These are phyloP conservation scores for Catostomus latipinnis DNA, from an alignment of 2,797 vertebrate species.

Conservation along the genomic window DNA sequence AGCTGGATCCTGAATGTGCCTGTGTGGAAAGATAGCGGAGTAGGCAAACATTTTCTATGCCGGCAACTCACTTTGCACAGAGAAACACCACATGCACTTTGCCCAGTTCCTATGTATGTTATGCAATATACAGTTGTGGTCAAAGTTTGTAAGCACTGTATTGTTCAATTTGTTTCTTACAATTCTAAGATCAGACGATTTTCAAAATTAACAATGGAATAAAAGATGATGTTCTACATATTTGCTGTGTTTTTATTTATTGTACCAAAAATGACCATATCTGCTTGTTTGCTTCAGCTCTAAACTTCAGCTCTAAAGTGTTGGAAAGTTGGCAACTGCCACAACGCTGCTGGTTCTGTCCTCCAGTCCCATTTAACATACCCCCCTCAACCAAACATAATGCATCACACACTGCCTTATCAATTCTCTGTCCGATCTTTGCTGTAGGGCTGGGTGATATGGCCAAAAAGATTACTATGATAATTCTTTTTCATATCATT, in stretches of 20 bases:
- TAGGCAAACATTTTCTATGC: conserved; percentile 18
- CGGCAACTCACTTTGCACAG: background rate
- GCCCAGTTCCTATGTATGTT: background rate
- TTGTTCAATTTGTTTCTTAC: conserved; percentile 2
- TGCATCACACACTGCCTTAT: background rate
- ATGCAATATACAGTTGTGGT: background rate
- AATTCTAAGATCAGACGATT: background rate
- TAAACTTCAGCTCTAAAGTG: background rate
- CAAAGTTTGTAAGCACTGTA: background rate
- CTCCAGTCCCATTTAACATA: conserved; percentile 1
- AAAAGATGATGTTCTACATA: background rate
- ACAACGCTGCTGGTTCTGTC: background rate
- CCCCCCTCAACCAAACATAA: background rate
- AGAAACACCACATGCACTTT: conserved; percentile 28
- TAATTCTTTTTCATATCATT: too few relatives aligned
- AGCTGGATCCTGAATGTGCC: conserved; percentile 86
- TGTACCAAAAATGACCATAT: background rate
- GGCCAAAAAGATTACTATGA: too few relatives aligned
- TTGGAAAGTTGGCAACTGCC: background rate
- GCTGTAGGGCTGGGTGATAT: background rate
- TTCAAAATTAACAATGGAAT: background rate
- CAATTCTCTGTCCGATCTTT: background rate
- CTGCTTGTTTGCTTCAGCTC: background rate
- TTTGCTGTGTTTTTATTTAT: background rate
- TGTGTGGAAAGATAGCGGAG: conserved; percentile 54